Percentiles rank a stretch among this genome's conserved stretches.
phyloP scores from a whole-genome alignment of 1,140 invertebrate species.

The Apocrypta bakeri region DNA sequence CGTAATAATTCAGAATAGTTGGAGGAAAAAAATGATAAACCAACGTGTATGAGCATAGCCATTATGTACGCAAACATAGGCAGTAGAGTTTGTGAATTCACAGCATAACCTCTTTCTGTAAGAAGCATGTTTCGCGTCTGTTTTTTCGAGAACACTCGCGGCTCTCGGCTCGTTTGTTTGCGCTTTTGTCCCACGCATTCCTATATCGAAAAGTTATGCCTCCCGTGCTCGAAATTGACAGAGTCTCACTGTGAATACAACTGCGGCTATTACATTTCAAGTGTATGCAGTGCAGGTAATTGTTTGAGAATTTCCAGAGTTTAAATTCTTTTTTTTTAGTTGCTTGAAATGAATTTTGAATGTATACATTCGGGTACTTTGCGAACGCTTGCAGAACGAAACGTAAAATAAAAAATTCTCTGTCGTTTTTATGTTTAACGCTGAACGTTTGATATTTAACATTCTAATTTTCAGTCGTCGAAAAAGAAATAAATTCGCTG shows the following conservation, averaged over 20 bases:
- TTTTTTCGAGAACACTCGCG: background rate
- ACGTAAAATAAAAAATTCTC: background rate
- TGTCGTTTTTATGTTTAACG: background rate
- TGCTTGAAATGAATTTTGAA: background rate
- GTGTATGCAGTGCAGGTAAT: too few species aligned
- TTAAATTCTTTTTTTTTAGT: background rate
- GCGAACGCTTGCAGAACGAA: background rate
- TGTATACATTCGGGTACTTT: background rate
- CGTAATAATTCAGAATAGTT: background rate
- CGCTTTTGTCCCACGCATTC: background rate
- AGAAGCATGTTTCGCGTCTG: background rate
- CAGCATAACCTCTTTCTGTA: background rate
- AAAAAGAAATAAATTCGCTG: background rate
- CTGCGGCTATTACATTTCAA: too few species aligned
- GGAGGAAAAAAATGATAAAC: background rate
- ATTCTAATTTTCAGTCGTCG: too few species aligned
- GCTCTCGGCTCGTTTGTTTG: background rate
- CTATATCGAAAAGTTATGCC: too few species aligned
- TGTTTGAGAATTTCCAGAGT: too few species aligned
- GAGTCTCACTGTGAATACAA: too few species aligned
- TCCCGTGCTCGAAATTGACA: too few species aligned
- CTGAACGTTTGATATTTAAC: background rate
- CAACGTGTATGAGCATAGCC: background rate
- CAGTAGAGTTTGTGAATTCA: background rate
- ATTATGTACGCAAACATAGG: background rate